Evolutionary conservation across 2,888 invertebrate species (phyloP), one percentile per base, ranked within the genome.

Genomic region (Dyspetes luteomarginatus): DNA sequence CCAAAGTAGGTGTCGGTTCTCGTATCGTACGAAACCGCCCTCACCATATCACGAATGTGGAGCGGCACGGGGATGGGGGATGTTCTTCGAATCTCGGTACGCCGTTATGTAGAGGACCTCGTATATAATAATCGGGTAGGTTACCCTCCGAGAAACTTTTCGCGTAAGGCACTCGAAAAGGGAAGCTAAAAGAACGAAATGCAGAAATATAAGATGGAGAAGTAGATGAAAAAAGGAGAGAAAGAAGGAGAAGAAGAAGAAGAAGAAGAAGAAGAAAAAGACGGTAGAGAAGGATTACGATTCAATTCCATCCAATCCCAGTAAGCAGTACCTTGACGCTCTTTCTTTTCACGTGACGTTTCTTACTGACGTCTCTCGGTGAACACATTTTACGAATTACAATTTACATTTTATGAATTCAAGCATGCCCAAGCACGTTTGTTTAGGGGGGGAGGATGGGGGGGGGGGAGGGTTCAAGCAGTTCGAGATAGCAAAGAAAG

Each of bases 281-380:
- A 71, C 12, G 30, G n/a, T 19, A n/a, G 58, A 41, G 41, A 73
- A 65, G 75, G 82, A 81, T 82, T 71, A 75, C 74, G 75, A 82
- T 83, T 83, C 83, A 83, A 85, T 85, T 79, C 79, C 76, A 83
- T 84, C 77, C 80, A 68, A 78, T 69, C 26, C 24, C 41, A 19
- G 41, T 73, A 74, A 48, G 55, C 55, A 79, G 64, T 22, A 50
- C 52, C 43, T 58, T 43, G 58, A 62, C 24, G 73, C 19, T 58
- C 50, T 52, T 74, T 52, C 22, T 19, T n/a, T 41, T 45, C 67
- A 50, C 26, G 45, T 62, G 60, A 62, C 60, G 43, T 26, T 30
- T 75, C 24, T 5, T 52, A 26, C 43, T 52, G n/a, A 26, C 28
- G 28, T 36, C 12, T 50, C 41, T 41, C n/a, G 26, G 26, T 52